Base-by-base conservation (phyloP, 2,797 vertebrate genomes). In the Ceyx erithaca region DNA sequence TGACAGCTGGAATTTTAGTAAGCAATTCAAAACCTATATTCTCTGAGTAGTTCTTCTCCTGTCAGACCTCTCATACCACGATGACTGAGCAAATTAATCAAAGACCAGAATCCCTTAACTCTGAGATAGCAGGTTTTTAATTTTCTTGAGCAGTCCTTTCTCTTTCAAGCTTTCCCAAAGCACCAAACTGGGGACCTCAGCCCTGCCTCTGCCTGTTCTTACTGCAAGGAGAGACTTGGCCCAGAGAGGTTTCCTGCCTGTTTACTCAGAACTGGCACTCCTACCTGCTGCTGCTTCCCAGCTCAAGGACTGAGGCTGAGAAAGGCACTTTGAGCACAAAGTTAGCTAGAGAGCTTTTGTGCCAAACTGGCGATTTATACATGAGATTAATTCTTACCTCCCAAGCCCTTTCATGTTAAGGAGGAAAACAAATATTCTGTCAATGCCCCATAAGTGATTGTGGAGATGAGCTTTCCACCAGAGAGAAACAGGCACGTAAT, bases 291-390 rank as follows among this genome's bases (percentile, higher is more conserved):
- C 66, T 31, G 71, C 64, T 75, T 80, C 52, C 68, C 61, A 87
- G 80, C 82, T 80, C 76, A 64, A 61, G 87, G 72, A 55, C 76
- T 87, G 14, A 28, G 19, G 81, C 87, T 90, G 87, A 87, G 72
- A 94, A 87, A 91, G 80, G 89, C 79, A 75, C 69, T 91, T 89
- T 43, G 85, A 89, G 59, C 48, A 14, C 79, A 23, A n/a, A 80
- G 66, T 55, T 66, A n/a, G 51, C 62, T 62, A 26, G 33, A 43
- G 0, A 3, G 25, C 8, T 26, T 62, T 62, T 0, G 3, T 93
- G 94, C 82, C 85, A 94, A 87, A 40, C 85, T 82, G 62, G 69
- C 80, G 85, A 85, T 62, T 80, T 80, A 10, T 7, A 54, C 0
- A 0, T 0, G 0, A 85, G 89, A 78, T 92, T 91, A 87, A 92